Percentiles rank a stretch among this genome's conserved stretches.
phyloP scores from a whole-genome alignment of 2,888 invertebrate genomes.

The Baronia brevicornis region DNA sequence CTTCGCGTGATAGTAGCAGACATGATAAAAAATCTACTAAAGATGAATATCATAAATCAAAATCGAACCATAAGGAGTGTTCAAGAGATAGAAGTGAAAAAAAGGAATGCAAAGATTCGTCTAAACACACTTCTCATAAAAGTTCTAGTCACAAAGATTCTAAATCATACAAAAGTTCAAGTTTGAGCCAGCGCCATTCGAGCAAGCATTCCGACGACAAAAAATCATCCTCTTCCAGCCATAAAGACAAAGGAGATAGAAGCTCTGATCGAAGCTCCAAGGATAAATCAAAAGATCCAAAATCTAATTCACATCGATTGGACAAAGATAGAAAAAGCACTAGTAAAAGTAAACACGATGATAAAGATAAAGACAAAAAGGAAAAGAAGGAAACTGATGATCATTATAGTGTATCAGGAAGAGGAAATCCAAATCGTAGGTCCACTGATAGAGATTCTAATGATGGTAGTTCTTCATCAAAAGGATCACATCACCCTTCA shows the following conservation, averaged over 20 bases:
- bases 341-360: slow-evolving; percentile 55
- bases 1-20: slow-evolving; percentile 50
- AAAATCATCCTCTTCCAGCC: slow-evolving; percentile 45
- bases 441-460: slow-evolving; percentile 89
- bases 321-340: slow-evolving; percentile 60
- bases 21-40: slow-evolving; percentile 53
- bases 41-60: slow-evolving; percentile 52
- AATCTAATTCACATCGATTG: slow-evolving; percentile 52
- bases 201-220: slow-evolving; percentile 55
- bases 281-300: slow-evolving; percentile 47
- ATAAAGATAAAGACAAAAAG: slow-evolving; percentile 61
- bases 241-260: slow-evolving; percentile 50
- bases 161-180: slow-evolving; percentile 44
- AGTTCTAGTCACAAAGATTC: slow-evolving; percentile 52
- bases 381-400: slow-evolving; percentile 79
- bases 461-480: slow-evolving; percentile 78
- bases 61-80: slow-evolving; percentile 46
- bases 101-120: slow-evolving; percentile 56
- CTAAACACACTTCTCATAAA: slow-evolving; percentile 56
- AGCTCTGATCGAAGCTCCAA: slow-evolving; percentile 44
- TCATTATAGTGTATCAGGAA: slow-evolving; percentile 80
- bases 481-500: slow-evolving; percentile 54
- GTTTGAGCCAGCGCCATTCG: slow-evolving; percentile 34
- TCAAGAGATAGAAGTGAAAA: slow-evolving; percentile 50
- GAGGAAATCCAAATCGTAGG: slow-evolving; percentile 78